Percentiles rank a stretch among this genome's conserved stretches.
These are phyloP conservation scores for Conus canariensis DNA, from an alignment of 2,888 invertebrate genomes.

Conservation along the genomic window DNA sequence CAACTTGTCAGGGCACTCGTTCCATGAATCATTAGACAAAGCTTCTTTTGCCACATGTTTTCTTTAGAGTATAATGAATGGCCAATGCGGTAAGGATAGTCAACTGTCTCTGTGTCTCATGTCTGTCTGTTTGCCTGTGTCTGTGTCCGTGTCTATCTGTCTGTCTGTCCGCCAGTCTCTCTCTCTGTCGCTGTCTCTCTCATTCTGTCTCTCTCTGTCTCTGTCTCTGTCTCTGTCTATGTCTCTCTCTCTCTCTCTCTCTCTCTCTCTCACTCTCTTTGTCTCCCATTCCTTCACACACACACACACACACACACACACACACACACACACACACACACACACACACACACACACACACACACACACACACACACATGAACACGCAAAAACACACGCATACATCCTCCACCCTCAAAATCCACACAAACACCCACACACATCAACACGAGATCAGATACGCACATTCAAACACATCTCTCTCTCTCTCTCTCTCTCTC, in stretches of 20 bases:
- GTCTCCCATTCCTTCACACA: background rate
- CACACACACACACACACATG: background rate
- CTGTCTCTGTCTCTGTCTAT: background rate
- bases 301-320: conserved; percentile 34
- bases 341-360: background rate
- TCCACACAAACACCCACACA: conserved; percentile 7
- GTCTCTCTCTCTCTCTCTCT: background rate
- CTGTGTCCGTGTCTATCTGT: background rate
- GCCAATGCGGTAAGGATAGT: no score
- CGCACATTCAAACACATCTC: background rate
- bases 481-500: background rate
- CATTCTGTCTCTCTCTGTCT: background rate
- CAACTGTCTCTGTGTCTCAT: no score
- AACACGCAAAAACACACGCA: background rate
- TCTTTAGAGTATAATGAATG: no score
- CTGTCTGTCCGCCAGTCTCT: background rate
- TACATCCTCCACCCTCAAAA: no score
- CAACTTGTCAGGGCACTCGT: no score
- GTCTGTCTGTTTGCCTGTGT: background rate
- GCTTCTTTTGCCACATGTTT: no score
- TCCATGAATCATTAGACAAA: no score
- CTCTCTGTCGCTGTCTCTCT: background rate
- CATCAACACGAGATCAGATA: conserved; percentile 7
- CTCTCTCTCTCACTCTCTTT: background rate
- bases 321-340: conserved; percentile 23